Evolutionary conservation across 1,140 invertebrate species (phyloP).

Genomic region (Pomphorhynchus laevis): DNA sequence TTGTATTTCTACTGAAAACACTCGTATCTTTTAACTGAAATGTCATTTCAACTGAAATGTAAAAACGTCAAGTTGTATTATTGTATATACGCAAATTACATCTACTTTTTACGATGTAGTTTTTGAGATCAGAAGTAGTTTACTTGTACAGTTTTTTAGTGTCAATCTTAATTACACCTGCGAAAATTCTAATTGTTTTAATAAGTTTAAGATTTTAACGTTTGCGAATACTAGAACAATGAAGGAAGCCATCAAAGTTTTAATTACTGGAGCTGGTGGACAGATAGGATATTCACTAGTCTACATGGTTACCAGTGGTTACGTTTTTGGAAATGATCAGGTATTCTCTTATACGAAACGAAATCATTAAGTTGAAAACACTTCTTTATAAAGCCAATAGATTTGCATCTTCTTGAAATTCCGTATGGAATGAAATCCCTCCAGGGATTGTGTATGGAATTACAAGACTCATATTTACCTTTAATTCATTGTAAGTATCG

Average conservation of each 20-base stretch:
- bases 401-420: conserved; percentile 68
- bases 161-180: too few species aligned
- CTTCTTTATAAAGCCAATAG: conserved; percentile 27
- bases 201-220: too few species aligned
- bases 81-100: too few species aligned
- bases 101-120: too few species aligned
- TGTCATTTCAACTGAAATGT: too few species aligned
- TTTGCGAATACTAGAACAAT: too few species aligned
- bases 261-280: conserved; percentile 67
- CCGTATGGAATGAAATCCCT: conserved; percentile 62
- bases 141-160: too few species aligned
- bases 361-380: not conserved
- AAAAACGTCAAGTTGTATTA: too few species aligned
- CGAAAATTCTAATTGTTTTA: too few species aligned
- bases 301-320: conserved; percentile 61
- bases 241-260: conserved; percentile 30
- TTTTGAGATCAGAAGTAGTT: too few species aligned
- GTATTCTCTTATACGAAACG: conserved; percentile 11
- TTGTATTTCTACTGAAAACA: too few species aligned
- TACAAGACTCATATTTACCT: conserved; percentile 73
- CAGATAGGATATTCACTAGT: conserved; percentile 90
- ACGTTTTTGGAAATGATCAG: conserved; percentile 67
- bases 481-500: conserved; percentile 29
- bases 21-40: too few species aligned
- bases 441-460: conserved; percentile 78